These are phyloP conservation scores for Eupelmus urozonus DNA, from an alignment of 2,888 invertebrate species.

Conservation along the genomic window DNA sequence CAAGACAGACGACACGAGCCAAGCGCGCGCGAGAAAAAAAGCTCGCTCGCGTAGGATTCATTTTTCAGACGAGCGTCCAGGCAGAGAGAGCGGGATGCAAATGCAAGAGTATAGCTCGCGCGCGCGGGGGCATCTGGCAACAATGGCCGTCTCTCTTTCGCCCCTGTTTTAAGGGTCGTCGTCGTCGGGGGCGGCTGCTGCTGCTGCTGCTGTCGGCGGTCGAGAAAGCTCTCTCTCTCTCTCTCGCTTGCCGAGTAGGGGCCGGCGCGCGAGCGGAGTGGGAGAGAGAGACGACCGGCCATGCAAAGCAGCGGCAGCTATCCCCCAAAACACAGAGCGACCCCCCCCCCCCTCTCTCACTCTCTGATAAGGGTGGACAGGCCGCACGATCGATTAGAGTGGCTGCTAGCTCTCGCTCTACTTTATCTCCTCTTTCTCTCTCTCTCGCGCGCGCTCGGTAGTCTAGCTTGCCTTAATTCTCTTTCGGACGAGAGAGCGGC, in stretches of 20 bases:
- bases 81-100: constrained; percentile 64
- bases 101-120: constrained; percentile 65
- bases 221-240: constrained; percentile 63
- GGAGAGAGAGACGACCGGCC: constrained; percentile 67
- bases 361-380: constrained; percentile 77
- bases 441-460: constrained; percentile 26
- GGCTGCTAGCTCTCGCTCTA: constrained; percentile 67
- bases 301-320: constrained; percentile 72
- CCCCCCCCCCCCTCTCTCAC: not conserved
- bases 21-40: constrained; percentile 2
- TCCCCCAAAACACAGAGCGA: constrained; percentile 62
- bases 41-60: not conserved
- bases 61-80: not conserved
- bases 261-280: constrained; percentile 45
- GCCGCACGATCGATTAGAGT: constrained; percentile 77
- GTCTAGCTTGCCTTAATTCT: constrained; percentile 57
- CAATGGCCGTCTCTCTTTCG: constrained; percentile 74
- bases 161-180: constrained; percentile 77
- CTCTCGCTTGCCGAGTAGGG: constrained; percentile 51
- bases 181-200: constrained; percentile 57
- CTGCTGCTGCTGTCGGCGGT: constrained; percentile 62
- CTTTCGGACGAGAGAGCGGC: constrained; percentile 23
- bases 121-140: constrained; percentile 76
- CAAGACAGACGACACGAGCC: not conserved
- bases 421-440: constrained; percentile 55